A percentile compares a stretch with the other conserved stretches of the same genome.
Evolutionary conservation across 2,797 vertebrate genomes (phyloP).

Genomic region (Steatocranus sp.): DNA sequence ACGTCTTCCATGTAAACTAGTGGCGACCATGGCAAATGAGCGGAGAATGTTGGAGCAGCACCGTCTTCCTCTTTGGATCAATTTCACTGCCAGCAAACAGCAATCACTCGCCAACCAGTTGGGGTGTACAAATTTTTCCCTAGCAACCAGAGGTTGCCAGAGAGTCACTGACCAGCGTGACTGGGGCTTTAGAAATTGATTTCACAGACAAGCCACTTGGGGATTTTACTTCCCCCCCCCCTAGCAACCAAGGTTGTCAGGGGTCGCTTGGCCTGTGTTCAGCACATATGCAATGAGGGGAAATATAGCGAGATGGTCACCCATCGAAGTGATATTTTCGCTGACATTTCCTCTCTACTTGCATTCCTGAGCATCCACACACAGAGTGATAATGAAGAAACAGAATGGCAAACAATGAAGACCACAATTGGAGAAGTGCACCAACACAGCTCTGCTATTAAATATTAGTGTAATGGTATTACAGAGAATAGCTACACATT

Average conservation of each 20-base stretch:
- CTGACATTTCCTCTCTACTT: neutral
- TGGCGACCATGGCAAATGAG: neutral
- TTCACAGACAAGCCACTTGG: neutral
- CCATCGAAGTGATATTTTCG: neutral
- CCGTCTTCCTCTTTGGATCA: neutral
- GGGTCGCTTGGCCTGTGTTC: neutral
- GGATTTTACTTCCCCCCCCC: accelerated
- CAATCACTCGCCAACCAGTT: neutral
- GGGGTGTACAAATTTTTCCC: neutral
- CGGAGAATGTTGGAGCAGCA: neutral
- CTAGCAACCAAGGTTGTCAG: neutral
- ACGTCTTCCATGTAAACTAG: neutral
- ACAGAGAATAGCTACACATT: neutral
- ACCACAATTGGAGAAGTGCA: neutral
- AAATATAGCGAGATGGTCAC: neutral
- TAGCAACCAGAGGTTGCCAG: neutral
- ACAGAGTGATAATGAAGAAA: neutral
- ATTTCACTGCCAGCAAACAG: neutral
- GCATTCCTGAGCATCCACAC: neutral
- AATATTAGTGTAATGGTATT: neutral
- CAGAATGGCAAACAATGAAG: neutral
- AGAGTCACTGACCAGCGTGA: neutral
- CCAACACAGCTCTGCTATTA: neutral
- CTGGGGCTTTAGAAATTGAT: neutral
- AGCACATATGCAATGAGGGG: neutral